A percentile compares a stretch with the other conserved stretches of the same genome.
phyloP scores from a whole-genome alignment of 2,113 vertebrate species.

The Gulo gulo region DNA sequence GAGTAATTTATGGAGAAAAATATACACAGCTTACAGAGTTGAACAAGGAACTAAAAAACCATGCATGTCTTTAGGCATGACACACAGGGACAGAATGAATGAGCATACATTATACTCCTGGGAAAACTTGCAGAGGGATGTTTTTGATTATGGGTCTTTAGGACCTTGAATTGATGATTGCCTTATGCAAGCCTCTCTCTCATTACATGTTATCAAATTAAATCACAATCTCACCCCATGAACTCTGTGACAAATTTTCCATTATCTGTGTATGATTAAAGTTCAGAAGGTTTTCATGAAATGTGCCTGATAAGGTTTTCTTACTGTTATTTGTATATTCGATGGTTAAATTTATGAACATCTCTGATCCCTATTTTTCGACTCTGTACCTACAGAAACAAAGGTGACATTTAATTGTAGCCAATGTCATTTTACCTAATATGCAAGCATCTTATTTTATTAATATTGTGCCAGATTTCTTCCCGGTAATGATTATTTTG shows the following conservation, averaged over 20 bases:
- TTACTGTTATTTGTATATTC: slow-evolving; percentile 16
- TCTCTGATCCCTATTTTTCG: background rate
- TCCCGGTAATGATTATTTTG: slow-evolving; percentile 1
- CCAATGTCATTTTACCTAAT: background rate
- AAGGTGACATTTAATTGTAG: slow-evolving; percentile 46
- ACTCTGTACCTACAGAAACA: slow-evolving; percentile 5
- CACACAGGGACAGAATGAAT: background rate
- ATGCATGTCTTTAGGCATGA: background rate
- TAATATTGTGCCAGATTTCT: background rate
- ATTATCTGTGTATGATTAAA: background rate
- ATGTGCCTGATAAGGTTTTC: background rate
- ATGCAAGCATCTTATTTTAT: background rate
- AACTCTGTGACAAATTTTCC: background rate
- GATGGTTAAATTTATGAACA: background rate
- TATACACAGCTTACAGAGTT: background rate
- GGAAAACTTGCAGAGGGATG: background rate
- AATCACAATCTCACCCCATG: background rate
- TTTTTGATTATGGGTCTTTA: background rate
- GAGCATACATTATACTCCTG: background rate
- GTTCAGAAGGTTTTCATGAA: background rate
- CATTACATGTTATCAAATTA: background rate
- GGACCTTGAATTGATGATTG: background rate
- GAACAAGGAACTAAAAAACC: background rate
- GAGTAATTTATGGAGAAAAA: background rate
- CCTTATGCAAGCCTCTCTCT: background rate